These are phyloP conservation scores for Athrips mouffetella DNA, from an alignment of 2,888 invertebrate species.

Conservation along the genomic window DNA sequence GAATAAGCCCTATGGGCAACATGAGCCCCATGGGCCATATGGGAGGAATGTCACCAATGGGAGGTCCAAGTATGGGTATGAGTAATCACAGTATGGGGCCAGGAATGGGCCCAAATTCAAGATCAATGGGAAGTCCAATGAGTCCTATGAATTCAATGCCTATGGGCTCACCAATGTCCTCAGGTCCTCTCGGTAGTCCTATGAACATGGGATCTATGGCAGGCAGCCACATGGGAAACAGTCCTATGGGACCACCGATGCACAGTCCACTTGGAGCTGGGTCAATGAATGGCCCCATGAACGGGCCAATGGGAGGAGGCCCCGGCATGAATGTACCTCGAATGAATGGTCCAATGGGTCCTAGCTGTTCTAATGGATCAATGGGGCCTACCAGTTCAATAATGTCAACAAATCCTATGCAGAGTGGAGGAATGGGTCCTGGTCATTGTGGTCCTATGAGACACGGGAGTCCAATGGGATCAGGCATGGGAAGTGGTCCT, in stretches of 20 bases:
- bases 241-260: conserved; percentile 87
- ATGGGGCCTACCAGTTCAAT: conserved; percentile 77
- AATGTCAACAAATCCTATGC: conserved; percentile 75
- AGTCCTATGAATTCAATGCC: conserved; percentile 85
- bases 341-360: conserved; percentile 78
- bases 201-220: conserved; percentile 83
- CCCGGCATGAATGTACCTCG: conserved; percentile 76
- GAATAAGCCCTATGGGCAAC: conserved; percentile 83
- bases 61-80: conserved; percentile 83
- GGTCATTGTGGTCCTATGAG: conserved; percentile 76
- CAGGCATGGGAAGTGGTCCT: conserved; percentile 78
- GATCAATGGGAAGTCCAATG: conserved; percentile 86
- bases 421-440: conserved; percentile 70
- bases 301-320: conserved; percentile 79
- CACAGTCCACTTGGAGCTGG: conserved; percentile 82
- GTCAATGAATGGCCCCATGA: conserved; percentile 77
- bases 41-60: conserved; percentile 84
- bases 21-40: conserved; percentile 85
- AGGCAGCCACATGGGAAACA: conserved; percentile 81
- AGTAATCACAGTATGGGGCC: conserved; percentile 81
- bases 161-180: conserved; percentile 84
- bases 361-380: conserved; percentile 77
- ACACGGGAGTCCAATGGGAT: conserved; percentile 75
- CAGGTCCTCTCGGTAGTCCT: conserved; percentile 85
- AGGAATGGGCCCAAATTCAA: conserved; percentile 74